Percentiles rank a stretch among this genome's conserved stretches.
phyloP scores from a whole-genome alignment of 2,888 invertebrate species.

The Polydrusus tereticollis region DNA sequence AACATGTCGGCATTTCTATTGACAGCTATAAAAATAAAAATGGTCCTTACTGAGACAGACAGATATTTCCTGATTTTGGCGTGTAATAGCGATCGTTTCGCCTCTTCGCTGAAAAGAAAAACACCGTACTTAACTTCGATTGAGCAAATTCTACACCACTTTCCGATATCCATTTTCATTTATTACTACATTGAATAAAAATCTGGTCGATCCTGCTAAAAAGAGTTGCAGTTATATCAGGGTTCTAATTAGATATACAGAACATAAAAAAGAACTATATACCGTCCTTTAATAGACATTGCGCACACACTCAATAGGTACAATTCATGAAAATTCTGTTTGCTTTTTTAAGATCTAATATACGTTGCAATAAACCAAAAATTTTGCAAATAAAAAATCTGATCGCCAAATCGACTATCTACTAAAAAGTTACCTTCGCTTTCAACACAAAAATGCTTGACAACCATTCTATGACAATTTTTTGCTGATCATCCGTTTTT shows the following conservation, averaged over 20 bases:
- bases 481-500: conserved; percentile 14
- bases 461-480: conserved; percentile 15
- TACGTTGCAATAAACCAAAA: conserved; percentile 52
- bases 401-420: conserved; percentile 42
- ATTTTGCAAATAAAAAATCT: conserved; percentile 38
- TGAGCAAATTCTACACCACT: conserved; percentile 76
- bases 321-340: conserved; percentile 64
- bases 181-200: conserved; percentile 44
- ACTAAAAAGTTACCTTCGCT: background rate
- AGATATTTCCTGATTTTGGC: conserved; percentile 79
- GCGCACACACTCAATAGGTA: conserved; percentile 64
- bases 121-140: conserved; percentile 73
- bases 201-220: conserved; percentile 17
- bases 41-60: conserved; percentile 72
- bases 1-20: conserved; percentile 40
- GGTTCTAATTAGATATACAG: conserved; percentile 47
- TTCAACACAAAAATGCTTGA: background rate
- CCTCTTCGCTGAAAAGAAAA: conserved; percentile 77
- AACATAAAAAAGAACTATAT: conserved; percentile 58
- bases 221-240: conserved; percentile 41
- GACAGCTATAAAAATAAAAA: conserved; percentile 30
- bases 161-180: conserved; percentile 59
- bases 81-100: conserved; percentile 74
- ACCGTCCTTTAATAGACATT: conserved; percentile 62
- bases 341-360: conserved; percentile 63